Evolutionary conservation across 2,797 vertebrate species (phyloP).

Genomic region (Halcyon smyrnensis): DNA sequence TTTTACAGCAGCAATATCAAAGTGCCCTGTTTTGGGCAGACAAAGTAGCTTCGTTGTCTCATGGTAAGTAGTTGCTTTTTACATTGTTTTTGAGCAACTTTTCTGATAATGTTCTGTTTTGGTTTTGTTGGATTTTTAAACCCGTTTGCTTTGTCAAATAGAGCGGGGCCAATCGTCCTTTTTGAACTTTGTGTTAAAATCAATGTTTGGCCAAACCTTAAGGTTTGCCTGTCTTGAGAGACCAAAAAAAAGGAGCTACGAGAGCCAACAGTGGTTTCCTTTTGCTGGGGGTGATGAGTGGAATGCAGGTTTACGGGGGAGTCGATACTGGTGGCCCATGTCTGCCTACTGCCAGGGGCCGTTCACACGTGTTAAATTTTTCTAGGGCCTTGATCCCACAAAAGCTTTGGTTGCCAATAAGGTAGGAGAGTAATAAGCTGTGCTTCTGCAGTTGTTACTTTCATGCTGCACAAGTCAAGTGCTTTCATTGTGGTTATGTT

Average conservation of each 20-base stretch:
- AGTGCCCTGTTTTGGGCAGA: constrained; percentile 99
- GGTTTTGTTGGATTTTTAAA: neutral
- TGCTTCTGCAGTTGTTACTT: neutral
- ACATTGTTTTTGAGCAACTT: neutral
- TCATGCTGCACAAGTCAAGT: neutral
- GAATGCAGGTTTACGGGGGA: neutral
- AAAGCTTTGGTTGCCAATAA: neutral
- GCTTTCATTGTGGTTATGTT: neutral
- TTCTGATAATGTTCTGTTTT: neutral
- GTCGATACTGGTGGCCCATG: neutral
- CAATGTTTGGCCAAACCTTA: neutral
- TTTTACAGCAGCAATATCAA: constrained; percentile 95
- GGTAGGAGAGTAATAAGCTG: neutral
- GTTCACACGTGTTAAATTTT: neutral
- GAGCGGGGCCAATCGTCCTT: neutral
- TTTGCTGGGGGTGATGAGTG: neutral
- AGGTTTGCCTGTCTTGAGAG: neutral
- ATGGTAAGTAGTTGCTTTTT: constrained; percentile 84
- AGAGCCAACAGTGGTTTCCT: accelerated
- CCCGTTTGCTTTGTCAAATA: neutral
- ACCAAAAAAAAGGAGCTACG: neutral
- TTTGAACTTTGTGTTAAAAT: neutral
- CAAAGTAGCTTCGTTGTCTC: constrained; percentile 96
- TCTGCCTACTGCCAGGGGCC: neutral
- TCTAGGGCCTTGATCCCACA: neutral